Base-by-base conservation (phyloP, 2,113 vertebrate species). In the Tenebrosternarchus preto region DNA sequence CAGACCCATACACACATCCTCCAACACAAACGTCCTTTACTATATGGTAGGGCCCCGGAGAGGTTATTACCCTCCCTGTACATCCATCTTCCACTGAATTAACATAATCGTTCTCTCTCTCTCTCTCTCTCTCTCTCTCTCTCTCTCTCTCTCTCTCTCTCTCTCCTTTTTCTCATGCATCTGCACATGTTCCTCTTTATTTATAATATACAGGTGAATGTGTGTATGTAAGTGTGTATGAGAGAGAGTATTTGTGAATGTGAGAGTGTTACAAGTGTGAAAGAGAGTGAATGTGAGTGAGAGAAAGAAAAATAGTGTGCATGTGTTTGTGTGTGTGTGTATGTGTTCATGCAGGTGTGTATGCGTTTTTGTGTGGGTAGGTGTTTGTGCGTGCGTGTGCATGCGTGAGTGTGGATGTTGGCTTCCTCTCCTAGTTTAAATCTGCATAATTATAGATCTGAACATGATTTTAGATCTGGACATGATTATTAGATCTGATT, bases 71-170 rank as follows among this genome's bases (percentile, higher is more conserved):
- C 33, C 73, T 70, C 25, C 16, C 81, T 67, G 55, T 72, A 82
- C 81, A 83, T 83, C 70, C 76, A 83, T 83, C 81, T 83, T 55
- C 57, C 50, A 27, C 36, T 27, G 53, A 83, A 83, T 83, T 83
- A 83, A 61, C 76, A 83, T 83, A 83, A 83, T 67, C 9, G 12
- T 17, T 75, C 19, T 63, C 6, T 27, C 20, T 72, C 16, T 39
- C 27, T 39, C 22, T 25, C 29, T 31, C 8, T n/a, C n/a, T n/a
- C n/a, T n/a, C n/a, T n/a, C 43, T 66, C 12, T 57, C 1, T 27
- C n/a, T 56, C 19, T 25, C 24, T 31, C 29, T 5, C n/a, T 61
- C 24, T 16, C 0, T 15, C 36, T 16, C 36, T 25, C 33, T 27
- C 20, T 19, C 24, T 67, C 20, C 7, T 17, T 17, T 29, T n/a